phyloP scores from a whole-genome alignment of 2,113 vertebrate genomes.

The Apteryx owenii region DNA sequence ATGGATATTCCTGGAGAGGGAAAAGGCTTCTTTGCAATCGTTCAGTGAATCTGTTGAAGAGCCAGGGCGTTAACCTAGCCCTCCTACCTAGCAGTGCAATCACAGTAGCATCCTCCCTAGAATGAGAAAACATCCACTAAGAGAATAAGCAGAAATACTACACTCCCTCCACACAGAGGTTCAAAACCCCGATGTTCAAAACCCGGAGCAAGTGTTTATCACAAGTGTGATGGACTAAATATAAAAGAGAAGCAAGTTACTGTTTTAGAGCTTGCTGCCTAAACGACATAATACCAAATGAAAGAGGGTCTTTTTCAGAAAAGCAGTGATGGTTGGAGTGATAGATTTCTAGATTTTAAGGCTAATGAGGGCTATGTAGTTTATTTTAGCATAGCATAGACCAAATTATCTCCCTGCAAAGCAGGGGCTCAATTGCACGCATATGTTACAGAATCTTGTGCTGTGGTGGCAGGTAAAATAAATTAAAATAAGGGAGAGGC shows the following conservation, averaged over 20 bases:
- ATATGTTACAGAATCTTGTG: background rate
- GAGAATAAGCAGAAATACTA: background rate
- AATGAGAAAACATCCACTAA: background rate
- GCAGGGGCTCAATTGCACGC: background rate
- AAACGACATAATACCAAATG: background rate
- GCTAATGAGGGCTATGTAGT: background rate
- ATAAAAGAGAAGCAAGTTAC: background rate
- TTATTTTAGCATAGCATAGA: background rate
- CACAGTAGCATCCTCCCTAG: background rate
- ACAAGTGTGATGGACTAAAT: background rate
- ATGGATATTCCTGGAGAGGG: background rate
- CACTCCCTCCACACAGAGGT: background rate
- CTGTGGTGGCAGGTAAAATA: background rate
- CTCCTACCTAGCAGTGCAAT: background rate
- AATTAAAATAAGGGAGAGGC: slow-evolving; percentile 2
- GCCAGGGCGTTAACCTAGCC: background rate
- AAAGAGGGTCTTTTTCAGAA: background rate
- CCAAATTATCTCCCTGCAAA: background rate
- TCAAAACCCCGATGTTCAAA: background rate
- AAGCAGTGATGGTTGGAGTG: background rate
- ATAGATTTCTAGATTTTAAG: background rate
- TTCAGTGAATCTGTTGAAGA: too few species aligned
- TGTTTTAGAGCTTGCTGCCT: background rate
- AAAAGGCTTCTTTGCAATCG: background rate
- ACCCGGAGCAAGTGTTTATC: background rate